Base-by-base conservation (phyloP, 2,797 vertebrate species). In the Botia kubotai region DNA sequence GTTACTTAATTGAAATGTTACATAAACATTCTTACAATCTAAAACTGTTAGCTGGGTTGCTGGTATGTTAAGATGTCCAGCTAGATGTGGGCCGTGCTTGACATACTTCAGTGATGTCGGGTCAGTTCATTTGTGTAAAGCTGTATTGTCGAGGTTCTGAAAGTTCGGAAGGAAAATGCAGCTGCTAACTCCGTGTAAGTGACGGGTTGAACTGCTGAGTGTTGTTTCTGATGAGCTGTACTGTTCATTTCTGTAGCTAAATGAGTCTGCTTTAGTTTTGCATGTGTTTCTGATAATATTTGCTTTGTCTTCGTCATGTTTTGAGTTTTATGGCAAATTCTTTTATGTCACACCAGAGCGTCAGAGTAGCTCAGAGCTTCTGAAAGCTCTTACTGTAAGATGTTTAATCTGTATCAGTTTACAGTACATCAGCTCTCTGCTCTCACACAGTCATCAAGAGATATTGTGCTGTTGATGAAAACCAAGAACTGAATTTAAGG, bases 311-410 rank as follows among this genome's bases (percentile, higher is more conserved):
- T 21, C 16, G 1, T 12, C 2, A 69, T 8, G 17, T 29, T 58
- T 48, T 58, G 29, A 1, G n/a, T 26, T 26, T 21, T 60, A 69
- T 19, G 21, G 13, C 46, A 6, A 43, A 43, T 26, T 39, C 4
- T 55, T 4, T 58, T 2, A 29, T 70, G 39, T 39, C 63, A 39
- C 33, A 39, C 17, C 63, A 66, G 46, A 70, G 21, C 14, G 26
- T 52, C 11, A 69, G 10, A 16, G 46, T 36, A 77, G 55, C 19
- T 65, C 52, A 76, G 66, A 23, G 50, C 23, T 78, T 70, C 23
- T 53, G 73, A 74, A 80, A 82, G 68, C 77, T 79, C 69, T 79
- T 79, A 63, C 58, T 60, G 58, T 21, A 79, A 71, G 77, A 83
- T 82, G 69, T 58, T 78, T 60, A 53, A 26, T 23, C 23, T 26